A percentile compares a stretch with the other conserved stretches of the same genome.
These are phyloP conservation scores for Idaea dimidiata DNA, from an alignment of 2,888 invertebrate species.

Conservation along the genomic window DNA sequence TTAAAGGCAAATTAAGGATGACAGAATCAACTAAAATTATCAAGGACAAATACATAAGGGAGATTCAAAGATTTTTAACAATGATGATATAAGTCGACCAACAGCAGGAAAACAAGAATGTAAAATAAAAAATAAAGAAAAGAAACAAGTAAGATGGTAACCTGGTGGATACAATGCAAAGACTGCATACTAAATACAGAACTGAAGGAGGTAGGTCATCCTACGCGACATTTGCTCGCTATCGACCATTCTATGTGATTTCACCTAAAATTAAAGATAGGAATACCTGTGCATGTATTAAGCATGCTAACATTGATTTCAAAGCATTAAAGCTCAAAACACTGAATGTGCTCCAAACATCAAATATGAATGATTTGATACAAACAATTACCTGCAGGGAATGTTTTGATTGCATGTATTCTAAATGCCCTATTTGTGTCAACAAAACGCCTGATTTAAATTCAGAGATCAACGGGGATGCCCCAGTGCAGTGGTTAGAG, in stretches of 20 bases:
- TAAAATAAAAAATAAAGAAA: no score
- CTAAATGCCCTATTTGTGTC: no score
- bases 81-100: conserved; percentile 25
- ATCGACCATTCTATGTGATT: conserved; percentile 28
- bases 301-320: conserved; percentile 21
- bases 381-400: no score
- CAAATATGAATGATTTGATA: neutral
- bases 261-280: conserved; percentile 20
- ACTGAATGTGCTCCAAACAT: neutral
- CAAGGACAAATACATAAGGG: conserved; percentile 10
- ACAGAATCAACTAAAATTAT: no score
- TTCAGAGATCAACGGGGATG: no score
- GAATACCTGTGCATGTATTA: conserved; percentile 27
- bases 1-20: conserved; percentile 6
- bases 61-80: conserved; percentile 18
- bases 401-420: no score
- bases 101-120: conserved; percentile 29
- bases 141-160: no score
- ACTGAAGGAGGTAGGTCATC: conserved; percentile 23
- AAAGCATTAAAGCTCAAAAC: conserved; percentile 6
- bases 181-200: conserved; percentile 27
- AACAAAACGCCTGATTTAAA: no score
- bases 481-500: no score
- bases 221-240: conserved; percentile 24
- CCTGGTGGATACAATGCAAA: no score